Conservation (phyloP, 2,888 invertebrate genomes). For the Cosmia pyralina region DNA sequence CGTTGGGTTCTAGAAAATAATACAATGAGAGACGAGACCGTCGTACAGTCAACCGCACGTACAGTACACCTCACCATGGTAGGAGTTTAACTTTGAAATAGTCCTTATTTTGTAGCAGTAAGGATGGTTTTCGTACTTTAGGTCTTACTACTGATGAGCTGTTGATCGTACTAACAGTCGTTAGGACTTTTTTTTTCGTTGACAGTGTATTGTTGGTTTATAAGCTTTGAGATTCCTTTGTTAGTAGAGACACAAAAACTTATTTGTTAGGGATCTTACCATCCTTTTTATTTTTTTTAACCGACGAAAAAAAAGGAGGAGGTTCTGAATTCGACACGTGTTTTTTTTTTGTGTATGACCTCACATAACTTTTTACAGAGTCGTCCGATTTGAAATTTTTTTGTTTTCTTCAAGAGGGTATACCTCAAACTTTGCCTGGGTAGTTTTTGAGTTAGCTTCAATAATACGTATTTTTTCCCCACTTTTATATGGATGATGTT, state of each 20-base stretch:
- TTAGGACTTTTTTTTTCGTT: conserved; percentile 16
- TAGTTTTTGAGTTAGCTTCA: no score
- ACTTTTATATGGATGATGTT: no score
- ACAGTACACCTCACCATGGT: no score
- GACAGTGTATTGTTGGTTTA: conserved; percentile 5
- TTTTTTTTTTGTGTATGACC: no score
- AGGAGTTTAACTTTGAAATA: not conserved
- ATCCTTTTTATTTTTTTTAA: not conserved
- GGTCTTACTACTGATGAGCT: not conserved
- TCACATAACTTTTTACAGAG: no score
- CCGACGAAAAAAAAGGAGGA: no score
- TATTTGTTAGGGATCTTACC: not conserved
- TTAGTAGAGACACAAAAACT: not conserved
- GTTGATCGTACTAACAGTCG: not conserved
- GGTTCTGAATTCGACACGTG: no score
- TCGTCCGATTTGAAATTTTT: no score
- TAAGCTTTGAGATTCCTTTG: conserved; percentile 19
- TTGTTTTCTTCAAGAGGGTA: no score
- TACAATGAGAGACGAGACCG: conserved; percentile 27
- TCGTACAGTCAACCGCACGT: not conserved
- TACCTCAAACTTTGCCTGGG: no score
- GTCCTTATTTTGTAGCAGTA: not conserved
- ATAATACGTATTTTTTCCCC: no score
- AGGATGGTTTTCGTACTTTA: not conserved
- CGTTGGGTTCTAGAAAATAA: conserved; percentile 51